Evolutionary conservation across 2,113 vertebrate species (phyloP).

Genomic region (Suricata suricatta): DNA sequence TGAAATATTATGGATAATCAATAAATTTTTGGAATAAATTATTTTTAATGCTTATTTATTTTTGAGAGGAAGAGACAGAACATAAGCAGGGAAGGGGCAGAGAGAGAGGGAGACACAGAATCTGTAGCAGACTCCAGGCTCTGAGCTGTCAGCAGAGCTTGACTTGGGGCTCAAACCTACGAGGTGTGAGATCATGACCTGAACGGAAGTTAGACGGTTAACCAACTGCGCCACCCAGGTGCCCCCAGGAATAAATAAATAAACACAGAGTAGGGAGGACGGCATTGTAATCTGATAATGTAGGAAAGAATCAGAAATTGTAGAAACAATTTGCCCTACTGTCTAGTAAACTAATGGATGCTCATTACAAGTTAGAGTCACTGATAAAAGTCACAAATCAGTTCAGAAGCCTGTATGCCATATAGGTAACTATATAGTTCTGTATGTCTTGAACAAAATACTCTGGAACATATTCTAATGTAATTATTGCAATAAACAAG

Average conservation of each 20-base stretch:
- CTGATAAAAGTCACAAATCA: background rate
- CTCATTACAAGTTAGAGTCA: background rate
- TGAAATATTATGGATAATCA: background rate
- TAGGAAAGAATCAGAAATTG: background rate
- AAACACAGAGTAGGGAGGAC: background rate
- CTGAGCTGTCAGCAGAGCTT: no score
- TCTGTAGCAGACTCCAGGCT: no score
- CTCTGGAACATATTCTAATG: background rate
- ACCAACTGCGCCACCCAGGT: no score
- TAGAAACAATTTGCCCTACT: background rate
- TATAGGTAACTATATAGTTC: background rate
- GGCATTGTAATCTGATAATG: background rate
- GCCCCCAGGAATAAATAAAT: background rate
- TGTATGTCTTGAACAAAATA: background rate
- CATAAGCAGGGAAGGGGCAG: no score
- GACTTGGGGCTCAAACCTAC: no score
- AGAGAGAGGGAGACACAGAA: no score
- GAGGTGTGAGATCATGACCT: no score
- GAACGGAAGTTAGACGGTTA: no score
- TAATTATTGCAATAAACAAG: background rate
- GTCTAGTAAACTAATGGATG: background rate
- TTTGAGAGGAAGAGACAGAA: no score
- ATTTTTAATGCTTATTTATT: no score
- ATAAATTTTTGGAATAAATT: background rate
- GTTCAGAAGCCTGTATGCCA: background rate